Conservation (phyloP, 2,888 invertebrate species). For the Papilio protenor region DNA sequence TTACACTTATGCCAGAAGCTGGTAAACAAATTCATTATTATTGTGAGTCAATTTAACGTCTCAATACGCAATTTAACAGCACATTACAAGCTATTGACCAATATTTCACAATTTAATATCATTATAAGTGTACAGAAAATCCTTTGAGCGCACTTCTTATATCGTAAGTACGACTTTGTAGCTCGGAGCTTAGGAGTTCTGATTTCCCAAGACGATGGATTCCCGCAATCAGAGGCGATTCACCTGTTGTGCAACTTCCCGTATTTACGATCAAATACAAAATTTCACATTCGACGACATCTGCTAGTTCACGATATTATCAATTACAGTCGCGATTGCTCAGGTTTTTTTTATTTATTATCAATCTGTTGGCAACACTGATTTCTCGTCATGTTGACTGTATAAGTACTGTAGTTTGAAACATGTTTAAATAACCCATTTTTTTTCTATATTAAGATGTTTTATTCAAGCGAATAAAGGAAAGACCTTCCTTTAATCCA, state of each 20-base stretch:
- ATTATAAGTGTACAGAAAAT: background rate
- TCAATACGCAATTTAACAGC: background rate
- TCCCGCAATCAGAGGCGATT: constrained; percentile 13
- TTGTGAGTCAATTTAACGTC: background rate
- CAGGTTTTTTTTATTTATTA: background rate
- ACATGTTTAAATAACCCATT: no score
- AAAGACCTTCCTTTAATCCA: background rate
- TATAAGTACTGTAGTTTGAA: no score
- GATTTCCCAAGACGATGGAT: constrained; percentile 21
- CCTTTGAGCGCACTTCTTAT: constrained; percentile 3
- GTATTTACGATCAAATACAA: background rate
- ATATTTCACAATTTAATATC: background rate
- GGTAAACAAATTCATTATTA: no score
- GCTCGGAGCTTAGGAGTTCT: background rate
- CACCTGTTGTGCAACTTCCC: constrained; percentile 10
- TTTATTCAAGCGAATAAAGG: background rate
- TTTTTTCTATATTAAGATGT: background rate
- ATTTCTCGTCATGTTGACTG: background rate
- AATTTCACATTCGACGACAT: background rate
- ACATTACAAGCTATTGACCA: background rate
- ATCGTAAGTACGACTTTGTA: background rate
- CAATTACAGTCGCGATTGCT: background rate
- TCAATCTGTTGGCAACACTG: background rate
- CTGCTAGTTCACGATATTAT: background rate
- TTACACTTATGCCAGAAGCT: no score